Evolutionary conservation across 2,888 invertebrate species (phyloP), one percentile per base, ranked within the genome.

Genomic region (Drosophila birchii): DNA sequence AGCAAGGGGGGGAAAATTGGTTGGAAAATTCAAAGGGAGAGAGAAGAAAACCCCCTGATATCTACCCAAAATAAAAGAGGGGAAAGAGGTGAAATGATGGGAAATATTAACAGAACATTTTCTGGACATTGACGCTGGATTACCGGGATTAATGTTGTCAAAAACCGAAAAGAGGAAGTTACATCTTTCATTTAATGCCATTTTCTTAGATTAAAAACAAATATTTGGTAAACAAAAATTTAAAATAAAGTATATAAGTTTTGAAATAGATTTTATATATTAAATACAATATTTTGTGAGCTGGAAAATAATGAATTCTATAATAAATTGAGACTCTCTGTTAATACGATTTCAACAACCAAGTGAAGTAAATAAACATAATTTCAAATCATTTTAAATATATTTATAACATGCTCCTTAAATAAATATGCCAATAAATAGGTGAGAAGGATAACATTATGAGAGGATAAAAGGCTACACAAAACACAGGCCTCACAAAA

Each of bases 21-120:
- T 9, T 34, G 34, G 34, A 51, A 51, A 51, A 20, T 34, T 20
- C 16, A 1, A 20, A 34, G 16, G 34, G 20, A 5, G 3, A 20
- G 20, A 16, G 16, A 20, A 51, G 16, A 51, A 18, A 14, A 4
- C 32, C 51, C 51, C 12, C 7, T 49, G 7, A 55, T 59, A 12
- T 20, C 55, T n/a, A 20, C 16, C 54, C 41, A 2, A 18, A 41
- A 18, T 32, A 20, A 60, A 29, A 45, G 5, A 29, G 26, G n/a
- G 0, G 56, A 20, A 16, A 59, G 20, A 39, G 29, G 29, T 14
- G 38, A 59, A 41, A 8, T 1, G 32, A 16, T 32, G 16, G 18
- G 7, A 29, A 41, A 32, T 57, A 57, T 60, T 41, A 34, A 32
- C 9, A 7, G 14, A 41, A 32, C 20, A 23, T 41, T 32, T 56